These are phyloP conservation scores for Hyla sarda DNA, from an alignment of 2,113 vertebrate species.

Conservation along the genomic window DNA sequence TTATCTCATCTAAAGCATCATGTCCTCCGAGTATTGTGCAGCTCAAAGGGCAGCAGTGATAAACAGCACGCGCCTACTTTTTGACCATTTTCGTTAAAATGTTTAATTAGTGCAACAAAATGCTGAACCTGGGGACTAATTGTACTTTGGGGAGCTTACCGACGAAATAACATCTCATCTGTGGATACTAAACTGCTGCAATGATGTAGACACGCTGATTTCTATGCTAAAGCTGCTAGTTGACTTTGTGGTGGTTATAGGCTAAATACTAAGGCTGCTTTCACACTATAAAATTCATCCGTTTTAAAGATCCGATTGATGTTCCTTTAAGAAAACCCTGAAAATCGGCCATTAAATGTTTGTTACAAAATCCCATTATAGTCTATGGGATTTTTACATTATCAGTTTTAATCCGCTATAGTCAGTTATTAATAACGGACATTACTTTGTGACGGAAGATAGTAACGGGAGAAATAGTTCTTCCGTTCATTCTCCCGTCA, in stretches of 20 bases:
- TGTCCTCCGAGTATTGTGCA: slow-evolving; percentile 64
- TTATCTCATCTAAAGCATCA: slow-evolving; percentile 67
- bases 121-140: slow-evolving; percentile 68
- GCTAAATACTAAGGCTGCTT: neutral
- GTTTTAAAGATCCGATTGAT: no score
- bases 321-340: no score
- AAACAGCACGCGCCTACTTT: slow-evolving; percentile 67
- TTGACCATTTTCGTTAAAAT: slow-evolving; percentile 69
- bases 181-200: slow-evolving; percentile 24
- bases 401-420: no score
- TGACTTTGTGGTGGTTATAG: neutral
- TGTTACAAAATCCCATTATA: no score
- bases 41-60: slow-evolving; percentile 69
- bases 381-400: no score
- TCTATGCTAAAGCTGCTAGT: neutral
- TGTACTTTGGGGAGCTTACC: slow-evolving; percentile 67
- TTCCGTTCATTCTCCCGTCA: no score
- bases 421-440: no score
- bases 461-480: no score
- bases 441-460: no score
- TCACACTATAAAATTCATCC: no score
- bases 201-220: neutral
- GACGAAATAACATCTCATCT: slow-evolving; percentile 62
- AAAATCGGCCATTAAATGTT: no score
- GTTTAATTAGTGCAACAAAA: slow-evolving; percentile 70